A percentile compares a stretch with the other conserved stretches of the same genome.
Conservation (phyloP, 2,888 invertebrate species). For the Drosophila rellima region DNA sequence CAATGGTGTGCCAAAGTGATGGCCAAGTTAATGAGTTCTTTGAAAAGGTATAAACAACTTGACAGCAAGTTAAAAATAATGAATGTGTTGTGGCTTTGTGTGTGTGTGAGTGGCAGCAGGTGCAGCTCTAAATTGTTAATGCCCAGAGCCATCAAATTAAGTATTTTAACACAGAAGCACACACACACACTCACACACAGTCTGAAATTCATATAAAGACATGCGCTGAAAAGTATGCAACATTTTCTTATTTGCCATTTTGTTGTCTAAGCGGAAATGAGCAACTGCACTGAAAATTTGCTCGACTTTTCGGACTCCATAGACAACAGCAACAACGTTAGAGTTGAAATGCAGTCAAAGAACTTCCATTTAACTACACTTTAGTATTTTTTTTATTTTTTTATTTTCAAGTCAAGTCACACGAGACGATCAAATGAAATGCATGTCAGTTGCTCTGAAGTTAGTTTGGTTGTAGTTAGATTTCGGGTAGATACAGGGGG, state of each 20-base stretch:
- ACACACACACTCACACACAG: slow-evolving; percentile 3
- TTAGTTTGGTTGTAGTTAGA: slow-evolving; percentile 2
- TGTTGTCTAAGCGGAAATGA: slow-evolving; percentile 56
- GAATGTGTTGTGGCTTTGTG: slow-evolving; percentile 11
- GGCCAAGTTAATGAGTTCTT: slow-evolving; percentile 13
- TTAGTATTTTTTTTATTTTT: slow-evolving; percentile 31
- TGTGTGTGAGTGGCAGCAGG: slow-evolving; percentile 48
- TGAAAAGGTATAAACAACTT: slow-evolving; percentile 21
- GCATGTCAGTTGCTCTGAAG: slow-evolving; percentile 42
- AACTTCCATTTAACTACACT: slow-evolving; percentile 51
- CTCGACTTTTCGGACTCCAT: slow-evolving; percentile 27
- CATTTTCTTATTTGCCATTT: slow-evolving; percentile 24
- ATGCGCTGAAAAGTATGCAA: slow-evolving; percentile 57
- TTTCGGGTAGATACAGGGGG: not conserved
- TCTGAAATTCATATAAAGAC: not conserved
- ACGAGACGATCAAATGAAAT: slow-evolving; percentile 40
- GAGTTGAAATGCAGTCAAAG: slow-evolving; percentile 34
- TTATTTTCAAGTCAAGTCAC: slow-evolving; percentile 41
- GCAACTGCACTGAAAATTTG: slow-evolving; percentile 24
- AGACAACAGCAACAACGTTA: slow-evolving; percentile 17
- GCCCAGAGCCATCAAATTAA: slow-evolving; percentile 70
- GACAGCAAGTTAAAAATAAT: slow-evolving; percentile 37
- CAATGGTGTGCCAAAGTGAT: not conserved
- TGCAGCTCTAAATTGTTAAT: slow-evolving; percentile 64
- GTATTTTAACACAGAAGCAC: slow-evolving; percentile 43